Percentiles rank a stretch among this genome's conserved stretches.
phyloP scores from a whole-genome alignment of 2,113 vertebrate species.

The Diadophis punctatus region DNA sequence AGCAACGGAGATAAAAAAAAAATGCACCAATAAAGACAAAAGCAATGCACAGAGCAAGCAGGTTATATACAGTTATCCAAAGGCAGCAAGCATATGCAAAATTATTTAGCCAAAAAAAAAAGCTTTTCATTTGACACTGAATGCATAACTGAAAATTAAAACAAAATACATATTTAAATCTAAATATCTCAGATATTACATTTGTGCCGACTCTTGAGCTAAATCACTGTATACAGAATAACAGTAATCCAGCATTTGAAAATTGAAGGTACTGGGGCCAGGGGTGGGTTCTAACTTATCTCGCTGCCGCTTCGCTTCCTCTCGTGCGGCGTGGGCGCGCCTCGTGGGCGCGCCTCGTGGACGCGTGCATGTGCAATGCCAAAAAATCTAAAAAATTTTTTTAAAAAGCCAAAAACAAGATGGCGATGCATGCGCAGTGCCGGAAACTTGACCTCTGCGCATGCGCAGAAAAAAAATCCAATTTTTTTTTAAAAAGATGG shows the following conservation, averaged over 20 bases:
- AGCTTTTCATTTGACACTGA: conserved; percentile 41
- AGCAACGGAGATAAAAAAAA: conserved; percentile 84
- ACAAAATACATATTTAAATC: conserved; percentile 18
- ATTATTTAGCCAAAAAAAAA: conserved; percentile 51
- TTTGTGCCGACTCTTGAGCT: conserved; percentile 5
- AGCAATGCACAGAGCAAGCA: conserved; percentile 71
- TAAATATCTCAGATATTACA: conserved; percentile 15
- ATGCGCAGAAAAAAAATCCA: too few species aligned
- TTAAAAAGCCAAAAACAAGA: too few species aligned
- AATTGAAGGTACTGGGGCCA: neutral
- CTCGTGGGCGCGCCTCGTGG: too few species aligned
- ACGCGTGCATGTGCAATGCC: too few species aligned
- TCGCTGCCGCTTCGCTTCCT: too few species aligned
- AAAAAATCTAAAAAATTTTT: too few species aligned
- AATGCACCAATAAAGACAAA: conserved; percentile 75
- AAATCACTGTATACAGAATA: neutral
- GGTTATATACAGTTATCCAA: conserved; percentile 57
- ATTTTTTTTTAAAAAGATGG: too few species aligned
- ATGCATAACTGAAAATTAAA: conserved; percentile 1
- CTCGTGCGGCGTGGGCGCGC: too few species aligned
- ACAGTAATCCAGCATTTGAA: neutral
- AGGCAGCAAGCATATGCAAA: conserved; percentile 55
- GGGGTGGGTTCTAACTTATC: too few species aligned
- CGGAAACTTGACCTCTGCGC: too few species aligned
- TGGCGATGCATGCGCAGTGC: too few species aligned